Conservation (phyloP, 2,888 invertebrate genomes). For the Acholoe squamosa region DNA sequence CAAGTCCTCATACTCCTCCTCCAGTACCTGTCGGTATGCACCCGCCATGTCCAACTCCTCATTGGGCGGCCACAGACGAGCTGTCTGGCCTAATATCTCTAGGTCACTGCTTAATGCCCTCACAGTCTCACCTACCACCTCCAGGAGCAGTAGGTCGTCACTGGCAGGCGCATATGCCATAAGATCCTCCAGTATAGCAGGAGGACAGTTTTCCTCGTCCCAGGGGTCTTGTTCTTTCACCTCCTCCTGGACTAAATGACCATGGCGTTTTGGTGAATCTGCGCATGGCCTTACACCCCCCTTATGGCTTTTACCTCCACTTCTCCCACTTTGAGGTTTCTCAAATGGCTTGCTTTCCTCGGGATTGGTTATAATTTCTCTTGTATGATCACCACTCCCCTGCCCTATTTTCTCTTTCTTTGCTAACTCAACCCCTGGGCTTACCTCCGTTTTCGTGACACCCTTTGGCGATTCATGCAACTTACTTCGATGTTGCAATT, state of each 20-base stretch:
- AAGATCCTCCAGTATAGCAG: not conserved
- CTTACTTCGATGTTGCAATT: not conserved
- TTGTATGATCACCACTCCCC: no score
- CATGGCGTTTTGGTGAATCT: not conserved
- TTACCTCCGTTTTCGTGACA: no score
- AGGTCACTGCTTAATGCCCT: not conserved
- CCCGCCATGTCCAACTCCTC: slow-evolving; percentile 46
- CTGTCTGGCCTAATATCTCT: slow-evolving; percentile 1
- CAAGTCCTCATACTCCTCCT: slow-evolving; percentile 6
- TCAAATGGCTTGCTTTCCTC: not conserved
- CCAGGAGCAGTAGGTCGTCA: slow-evolving; percentile 11
- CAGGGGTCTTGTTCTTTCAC: not conserved
- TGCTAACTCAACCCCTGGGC: not conserved
- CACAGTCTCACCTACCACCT: not conserved
- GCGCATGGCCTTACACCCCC: not conserved
- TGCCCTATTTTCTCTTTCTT: not conserved
- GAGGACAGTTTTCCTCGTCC: not conserved
- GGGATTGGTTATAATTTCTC: no score
- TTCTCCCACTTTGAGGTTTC: not conserved
- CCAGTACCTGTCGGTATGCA: slow-evolving; percentile 23
- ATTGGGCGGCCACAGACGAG: slow-evolving; percentile 42
- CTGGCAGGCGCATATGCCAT: not conserved
- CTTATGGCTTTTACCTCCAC: not conserved
- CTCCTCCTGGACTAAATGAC: not conserved
- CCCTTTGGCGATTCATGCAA: not conserved